A percentile compares a stretch with the other conserved stretches of the same genome.
Conservation (phyloP, 2,113 vertebrate genomes). For the Syrmaticus mikado region DNA sequence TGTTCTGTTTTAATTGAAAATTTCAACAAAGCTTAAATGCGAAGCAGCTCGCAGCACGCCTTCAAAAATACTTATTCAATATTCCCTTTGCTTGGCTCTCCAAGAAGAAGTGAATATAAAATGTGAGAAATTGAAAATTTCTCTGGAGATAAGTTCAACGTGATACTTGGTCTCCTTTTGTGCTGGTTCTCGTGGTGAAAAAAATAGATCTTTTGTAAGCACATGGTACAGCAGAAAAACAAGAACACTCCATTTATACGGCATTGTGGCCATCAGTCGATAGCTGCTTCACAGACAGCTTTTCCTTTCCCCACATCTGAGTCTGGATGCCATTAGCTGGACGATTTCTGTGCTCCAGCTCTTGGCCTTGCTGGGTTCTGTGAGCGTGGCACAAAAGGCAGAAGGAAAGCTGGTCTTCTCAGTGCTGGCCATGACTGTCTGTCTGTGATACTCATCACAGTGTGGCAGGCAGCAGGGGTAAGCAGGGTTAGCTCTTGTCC, state of each 20-base stretch:
- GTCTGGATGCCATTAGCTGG: neutral
- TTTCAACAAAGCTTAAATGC: neutral
- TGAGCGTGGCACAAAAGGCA: neutral
- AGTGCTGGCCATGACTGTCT: neutral
- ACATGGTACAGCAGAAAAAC: neutral
- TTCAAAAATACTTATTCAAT: neutral
- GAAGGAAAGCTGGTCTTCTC: neutral
- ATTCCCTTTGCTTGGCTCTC: neutral
- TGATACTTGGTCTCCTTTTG: neutral
- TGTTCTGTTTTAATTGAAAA: conserved; percentile 9
- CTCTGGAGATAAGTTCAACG: neutral
- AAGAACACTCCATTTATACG: neutral
- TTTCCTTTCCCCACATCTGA: neutral
- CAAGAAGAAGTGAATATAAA: neutral
- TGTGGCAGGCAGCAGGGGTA: neutral
- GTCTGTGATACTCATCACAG: neutral
- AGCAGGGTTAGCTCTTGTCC: no score
- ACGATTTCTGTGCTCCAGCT: neutral
- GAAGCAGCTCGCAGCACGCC: neutral
- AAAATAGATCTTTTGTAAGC: neutral
- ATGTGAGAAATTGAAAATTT: neutral
- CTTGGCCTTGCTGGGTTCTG: neutral
- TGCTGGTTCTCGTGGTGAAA: neutral
- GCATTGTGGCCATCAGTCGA: neutral
- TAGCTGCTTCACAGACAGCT: neutral